A percentile compares a stretch with the other conserved stretches of the same genome.
Conservation (phyloP, 2,888 invertebrate genomes). For the Eupithecia exiguata region DNA sequence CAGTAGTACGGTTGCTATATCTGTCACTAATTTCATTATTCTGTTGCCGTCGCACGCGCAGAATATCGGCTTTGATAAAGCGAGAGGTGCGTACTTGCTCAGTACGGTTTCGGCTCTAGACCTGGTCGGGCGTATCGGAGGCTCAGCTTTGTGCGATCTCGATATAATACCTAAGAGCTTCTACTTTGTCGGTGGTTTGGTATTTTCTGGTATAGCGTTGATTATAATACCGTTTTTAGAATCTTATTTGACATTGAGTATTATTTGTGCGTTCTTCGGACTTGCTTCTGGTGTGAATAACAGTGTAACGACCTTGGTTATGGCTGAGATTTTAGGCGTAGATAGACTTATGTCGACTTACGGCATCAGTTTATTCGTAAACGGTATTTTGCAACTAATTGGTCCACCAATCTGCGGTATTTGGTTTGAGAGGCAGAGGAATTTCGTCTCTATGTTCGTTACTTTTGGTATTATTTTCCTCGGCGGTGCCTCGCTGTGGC, state of each 20-base stretch:
- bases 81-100: constrained; percentile 87
- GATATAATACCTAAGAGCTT: constrained; percentile 90
- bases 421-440: constrained; percentile 85
- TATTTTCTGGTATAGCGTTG: constrained; percentile 90
- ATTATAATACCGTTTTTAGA: constrained; percentile 87
- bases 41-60: constrained; percentile 90
- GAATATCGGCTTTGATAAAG: constrained; percentile 88
- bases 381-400: constrained; percentile 90
- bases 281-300: constrained; percentile 93
- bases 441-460: constrained; percentile 88
- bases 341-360: constrained; percentile 93
- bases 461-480: constrained; percentile 90
- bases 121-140: constrained; percentile 92
- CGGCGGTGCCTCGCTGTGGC: constrained; percentile 89
- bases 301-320: constrained; percentile 92
- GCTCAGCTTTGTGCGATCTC: constrained; percentile 91
- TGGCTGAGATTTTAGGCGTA: constrained; percentile 94
- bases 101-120: constrained; percentile 92
- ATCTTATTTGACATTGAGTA: constrained; percentile 85
- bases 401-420: constrained; percentile 92
- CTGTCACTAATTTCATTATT: constrained; percentile 95
- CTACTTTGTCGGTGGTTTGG: constrained; percentile 91
- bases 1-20: constrained; percentile 93
- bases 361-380: constrained; percentile 93
- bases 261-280: constrained; percentile 90